Evolutionary conservation across 2,797 vertebrate genomes (phyloP).

Genomic region (Pseudotriccus pelzelni): DNA sequence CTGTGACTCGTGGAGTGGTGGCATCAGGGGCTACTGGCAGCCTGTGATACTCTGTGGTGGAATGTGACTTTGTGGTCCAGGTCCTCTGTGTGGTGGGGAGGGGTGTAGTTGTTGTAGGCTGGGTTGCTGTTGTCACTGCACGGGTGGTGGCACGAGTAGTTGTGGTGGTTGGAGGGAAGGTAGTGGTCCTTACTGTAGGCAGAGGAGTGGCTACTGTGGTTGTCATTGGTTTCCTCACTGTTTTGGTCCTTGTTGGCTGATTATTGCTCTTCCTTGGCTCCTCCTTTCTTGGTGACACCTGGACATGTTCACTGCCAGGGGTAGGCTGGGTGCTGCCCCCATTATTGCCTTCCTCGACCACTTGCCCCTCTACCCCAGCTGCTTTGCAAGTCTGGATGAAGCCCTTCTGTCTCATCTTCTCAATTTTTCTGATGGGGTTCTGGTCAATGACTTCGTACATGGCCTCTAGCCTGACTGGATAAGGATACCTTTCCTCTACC

Average conservation of each 20-base stretch:
- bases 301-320: background rate
- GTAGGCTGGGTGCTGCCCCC: slow-evolving; percentile 33
- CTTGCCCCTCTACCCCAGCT: slow-evolving; percentile 92
- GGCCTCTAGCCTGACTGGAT: slow-evolving; percentile 95
- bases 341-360: slow-evolving; percentile 78
- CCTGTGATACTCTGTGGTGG: slow-evolving; percentile 67
- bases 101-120: slow-evolving; percentile 41
- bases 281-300: slow-evolving; percentile 55
- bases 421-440: slow-evolving; percentile 88
- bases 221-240: slow-evolving; percentile 68
- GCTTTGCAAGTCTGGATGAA: slow-evolving; percentile 94
- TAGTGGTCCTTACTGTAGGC: slow-evolving; percentile 74
- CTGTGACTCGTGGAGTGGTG: slow-evolving; percentile 59
- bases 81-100: slow-evolving; percentile 78
- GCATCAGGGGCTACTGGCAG: slow-evolving; percentile 1
- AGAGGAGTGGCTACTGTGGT: slow-evolving; percentile 58
- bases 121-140: slow-evolving; percentile 34
- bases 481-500: slow-evolving; percentile 95
- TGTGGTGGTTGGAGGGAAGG: slow-evolving; percentile 65
- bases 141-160: slow-evolving; percentile 61
- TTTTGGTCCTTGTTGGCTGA: slow-evolving; percentile 75
- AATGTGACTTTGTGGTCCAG: slow-evolving; percentile 75
- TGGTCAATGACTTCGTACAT: slow-evolving; percentile 96
- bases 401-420: slow-evolving; percentile 93
- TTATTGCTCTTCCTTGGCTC: slow-evolving; percentile 66